Conservation (phyloP, 2,888 invertebrate genomes). For the Tetragonisca angustula region DNA sequence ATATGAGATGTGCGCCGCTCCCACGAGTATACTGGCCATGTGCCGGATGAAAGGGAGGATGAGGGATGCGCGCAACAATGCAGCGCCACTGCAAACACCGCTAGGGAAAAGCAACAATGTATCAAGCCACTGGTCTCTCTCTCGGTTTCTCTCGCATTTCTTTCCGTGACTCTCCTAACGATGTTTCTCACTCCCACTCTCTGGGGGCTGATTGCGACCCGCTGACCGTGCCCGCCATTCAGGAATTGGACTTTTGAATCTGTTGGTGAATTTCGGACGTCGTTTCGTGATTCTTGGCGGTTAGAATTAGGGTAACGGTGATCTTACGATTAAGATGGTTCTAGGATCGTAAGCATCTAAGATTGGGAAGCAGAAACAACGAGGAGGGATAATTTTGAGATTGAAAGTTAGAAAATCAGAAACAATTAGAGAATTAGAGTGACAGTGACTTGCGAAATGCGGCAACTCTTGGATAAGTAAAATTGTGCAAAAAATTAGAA, state of each 20-base stretch:
- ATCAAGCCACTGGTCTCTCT: slow-evolving; percentile 49
- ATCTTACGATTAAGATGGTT: background rate
- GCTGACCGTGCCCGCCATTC: background rate
- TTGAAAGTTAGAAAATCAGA: background rate
- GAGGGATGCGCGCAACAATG: slow-evolving; percentile 68
- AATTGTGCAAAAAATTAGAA: no score
- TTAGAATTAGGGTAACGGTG: background rate
- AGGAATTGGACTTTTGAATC: background rate
- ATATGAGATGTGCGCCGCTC: slow-evolving; percentile 73
- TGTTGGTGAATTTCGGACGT: background rate
- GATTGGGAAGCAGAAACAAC: background rate
- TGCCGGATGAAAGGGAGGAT: slow-evolving; percentile 29
- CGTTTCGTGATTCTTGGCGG: background rate
- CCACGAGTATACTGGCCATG: slow-evolving; percentile 58
- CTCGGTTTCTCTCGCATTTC: slow-evolving; percentile 18
- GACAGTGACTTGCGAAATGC: no score
- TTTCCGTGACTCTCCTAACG: background rate
- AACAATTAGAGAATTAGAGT: no score
- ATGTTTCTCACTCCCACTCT: background rate
- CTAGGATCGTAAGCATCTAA: background rate
- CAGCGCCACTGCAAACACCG: slow-evolving; percentile 69
- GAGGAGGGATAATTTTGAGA: background rate
- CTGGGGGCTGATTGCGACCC: background rate
- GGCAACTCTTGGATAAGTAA: no score
- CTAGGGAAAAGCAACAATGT: slow-evolving; percentile 73